Conservation (phyloP, 2,113 vertebrate genomes). For the Cyprinodon tularosa region DNA sequence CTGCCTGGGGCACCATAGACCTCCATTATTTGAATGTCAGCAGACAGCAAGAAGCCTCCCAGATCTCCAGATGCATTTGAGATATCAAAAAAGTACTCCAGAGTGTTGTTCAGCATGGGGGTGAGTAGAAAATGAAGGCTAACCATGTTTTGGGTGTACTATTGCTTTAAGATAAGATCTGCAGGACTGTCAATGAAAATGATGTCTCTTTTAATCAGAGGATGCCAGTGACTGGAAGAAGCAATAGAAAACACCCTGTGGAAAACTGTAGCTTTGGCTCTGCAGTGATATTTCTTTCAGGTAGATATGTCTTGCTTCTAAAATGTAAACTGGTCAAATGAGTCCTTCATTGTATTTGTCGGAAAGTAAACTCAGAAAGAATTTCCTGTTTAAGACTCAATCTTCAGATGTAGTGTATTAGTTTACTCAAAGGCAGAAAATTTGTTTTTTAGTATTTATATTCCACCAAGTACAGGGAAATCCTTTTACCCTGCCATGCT, state of each 20-base stretch:
- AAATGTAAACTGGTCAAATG: constrained; percentile 60
- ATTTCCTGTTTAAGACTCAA: constrained; percentile 29
- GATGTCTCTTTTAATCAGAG: constrained; percentile 47
- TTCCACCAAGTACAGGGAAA: constrained; percentile 70
- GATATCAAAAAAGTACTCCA: too few species aligned
- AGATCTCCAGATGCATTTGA: too few species aligned
- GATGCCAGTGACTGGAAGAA: constrained; percentile 38
- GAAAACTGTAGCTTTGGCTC: constrained; percentile 32
- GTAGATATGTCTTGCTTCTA: constrained; percentile 36
- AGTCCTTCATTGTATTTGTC: constrained; percentile 38
- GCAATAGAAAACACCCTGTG: constrained; percentile 18
- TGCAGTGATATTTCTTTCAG: constrained; percentile 44
- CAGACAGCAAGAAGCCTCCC: too few species aligned
- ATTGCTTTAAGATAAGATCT: constrained; percentile 26
- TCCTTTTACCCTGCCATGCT: constrained; percentile 66
- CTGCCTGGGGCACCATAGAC: too few species aligned
- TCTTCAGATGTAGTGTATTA: constrained; percentile 19
- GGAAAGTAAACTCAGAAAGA: constrained; percentile 7
- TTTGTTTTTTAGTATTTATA: constrained; percentile 52
- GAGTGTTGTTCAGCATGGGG: too few species aligned
- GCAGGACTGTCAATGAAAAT: constrained; percentile 14
- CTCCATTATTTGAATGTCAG: too few species aligned
- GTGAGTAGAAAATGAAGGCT: too few species aligned
- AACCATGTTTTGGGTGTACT: too few species aligned
- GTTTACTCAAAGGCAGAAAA: constrained; percentile 10